Evolutionary conservation across 2,888 invertebrate species (phyloP).

Genomic region (Nephrocerus scutellatus): DNA sequence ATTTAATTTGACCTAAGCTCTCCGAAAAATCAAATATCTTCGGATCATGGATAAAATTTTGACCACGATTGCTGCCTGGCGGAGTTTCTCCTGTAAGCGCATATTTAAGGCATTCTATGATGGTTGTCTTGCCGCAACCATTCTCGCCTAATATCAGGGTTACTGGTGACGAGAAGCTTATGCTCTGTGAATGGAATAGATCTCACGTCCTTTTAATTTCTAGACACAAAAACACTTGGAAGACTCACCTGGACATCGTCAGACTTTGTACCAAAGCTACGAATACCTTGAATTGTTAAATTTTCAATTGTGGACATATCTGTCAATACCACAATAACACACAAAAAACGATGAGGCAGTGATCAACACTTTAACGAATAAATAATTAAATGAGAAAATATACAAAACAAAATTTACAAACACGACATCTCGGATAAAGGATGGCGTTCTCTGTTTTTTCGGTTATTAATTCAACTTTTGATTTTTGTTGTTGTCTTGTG

Average conservation of each 20-base stretch:
- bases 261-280: constrained; percentile 82
- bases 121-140: constrained; percentile 94
- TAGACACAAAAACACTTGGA: constrained; percentile 48
- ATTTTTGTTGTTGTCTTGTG: too few relatives aligned
- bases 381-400: too few relatives aligned
- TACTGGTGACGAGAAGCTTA: constrained; percentile 57
- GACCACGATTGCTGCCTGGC: constrained; percentile 66
- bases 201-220: neutral
- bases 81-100: constrained; percentile 88
- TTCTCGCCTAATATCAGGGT: constrained; percentile 94
- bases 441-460: too few relatives aligned
- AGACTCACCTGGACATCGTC: constrained; percentile 62
- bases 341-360: too few relatives aligned
- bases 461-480: too few relatives aligned
- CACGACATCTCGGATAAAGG: too few relatives aligned
- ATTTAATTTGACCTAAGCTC: constrained; percentile 46
- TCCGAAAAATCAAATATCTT: constrained; percentile 50
- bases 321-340: too few relatives aligned
- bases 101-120: constrained; percentile 91
- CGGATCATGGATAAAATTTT: constrained; percentile 89
- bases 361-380: too few relatives aligned
- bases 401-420: too few relatives aligned
- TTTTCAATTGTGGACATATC: constrained; percentile 74
- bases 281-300: constrained; percentile 75
- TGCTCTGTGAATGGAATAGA: constrained; percentile 26